Percentiles rank a stretch among this genome's conserved stretches.
phyloP scores from a whole-genome alignment of 2,888 invertebrate genomes.

The Leptura quadrifasciata region DNA sequence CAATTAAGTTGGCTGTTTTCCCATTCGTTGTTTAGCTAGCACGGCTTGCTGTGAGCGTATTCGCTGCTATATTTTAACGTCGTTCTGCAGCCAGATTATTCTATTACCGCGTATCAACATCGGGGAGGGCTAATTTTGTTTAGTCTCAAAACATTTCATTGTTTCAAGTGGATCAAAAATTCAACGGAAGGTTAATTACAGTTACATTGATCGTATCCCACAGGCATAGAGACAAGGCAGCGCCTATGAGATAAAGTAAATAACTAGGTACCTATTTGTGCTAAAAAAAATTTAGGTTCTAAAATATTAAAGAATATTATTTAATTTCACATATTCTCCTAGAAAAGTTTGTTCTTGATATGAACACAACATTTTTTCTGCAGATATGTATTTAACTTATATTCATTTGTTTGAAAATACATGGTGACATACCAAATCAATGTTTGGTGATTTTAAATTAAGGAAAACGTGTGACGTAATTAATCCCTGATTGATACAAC shows the following conservation, averaged over 20 bases:
- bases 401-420: no score
- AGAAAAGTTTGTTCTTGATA: no score
- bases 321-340: neutral
- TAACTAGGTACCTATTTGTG: conserved; percentile 32
- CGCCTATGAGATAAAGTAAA: conserved; percentile 19
- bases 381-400: no score
- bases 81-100: conserved; percentile 79
- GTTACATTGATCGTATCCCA: conserved; percentile 73
- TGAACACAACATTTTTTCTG: no score
- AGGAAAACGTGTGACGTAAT: no score
- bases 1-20: conserved; percentile 67
- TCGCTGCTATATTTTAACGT: conserved; percentile 60
- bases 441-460: no score
- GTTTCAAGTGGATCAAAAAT: conserved; percentile 82
- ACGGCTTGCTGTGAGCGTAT: conserved; percentile 49
- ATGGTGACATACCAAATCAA: no score
- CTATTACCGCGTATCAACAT: conserved; percentile 83
- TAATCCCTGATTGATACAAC: no score
- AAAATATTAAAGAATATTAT: neutral
- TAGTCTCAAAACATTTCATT: conserved; percentile 82
- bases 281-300: conserved; percentile 24
- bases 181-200: conserved; percentile 80
- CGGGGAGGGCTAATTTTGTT: conserved; percentile 79
- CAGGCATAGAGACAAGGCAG: conserved; percentile 32
- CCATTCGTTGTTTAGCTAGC: conserved; percentile 62